Base-by-base conservation (phyloP, 2,797 vertebrate species). In the Coracias cyanogaster region DNA sequence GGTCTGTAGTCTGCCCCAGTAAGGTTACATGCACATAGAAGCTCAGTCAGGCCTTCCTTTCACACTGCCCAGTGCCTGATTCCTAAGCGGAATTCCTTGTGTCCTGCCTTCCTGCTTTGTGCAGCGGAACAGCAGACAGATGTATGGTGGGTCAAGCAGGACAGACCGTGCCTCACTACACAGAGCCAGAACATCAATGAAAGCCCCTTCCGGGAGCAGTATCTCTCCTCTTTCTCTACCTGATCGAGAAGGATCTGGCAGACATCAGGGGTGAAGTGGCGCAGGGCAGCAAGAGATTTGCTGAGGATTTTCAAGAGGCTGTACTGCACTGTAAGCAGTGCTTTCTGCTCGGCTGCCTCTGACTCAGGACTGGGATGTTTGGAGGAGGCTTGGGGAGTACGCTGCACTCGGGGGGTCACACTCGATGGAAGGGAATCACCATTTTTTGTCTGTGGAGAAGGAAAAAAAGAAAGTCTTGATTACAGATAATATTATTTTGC, bases 181-280 rank as follows among this genome's bases (percentile, higher is more conserved):
- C 0, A 54, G 24, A 41, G 10, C 58, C 91, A 73, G 13, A 72
- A 8, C 12, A 73, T 4, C 43, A 22, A n/a, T 29, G 24, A 24
- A 39, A 52, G 14, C 49, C n/a, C 2, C 26, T 31, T 4, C 24
- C 13, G 22, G 74, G 35, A 64, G 35, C 49, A 45, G 70, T 33
- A 8, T 16, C 46, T 17, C 82, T 86, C 33, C 64, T 62, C 86
- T 35, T 37, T 90, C 86, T 35, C 35, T 90, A 99, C 99, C 99
- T 99, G 99, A 90, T 99, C 99, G 22, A 99, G 98, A 52, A 99
- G 98, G 43, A 99, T 99, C 98, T 99, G 99, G 97, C 99, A 99
- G 98, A 99, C 99, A 62, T 99, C 99, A 0, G 99, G 99, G 55
- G 99, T 99, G 98, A 99, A 99, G 90, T 99, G 99, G 89, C 99